Percentiles rank a stretch among this genome's conserved stretches.
Evolutionary conservation across 1,140 invertebrate genomes (phyloP).

Genomic region (Drosophila takahashii): DNA sequence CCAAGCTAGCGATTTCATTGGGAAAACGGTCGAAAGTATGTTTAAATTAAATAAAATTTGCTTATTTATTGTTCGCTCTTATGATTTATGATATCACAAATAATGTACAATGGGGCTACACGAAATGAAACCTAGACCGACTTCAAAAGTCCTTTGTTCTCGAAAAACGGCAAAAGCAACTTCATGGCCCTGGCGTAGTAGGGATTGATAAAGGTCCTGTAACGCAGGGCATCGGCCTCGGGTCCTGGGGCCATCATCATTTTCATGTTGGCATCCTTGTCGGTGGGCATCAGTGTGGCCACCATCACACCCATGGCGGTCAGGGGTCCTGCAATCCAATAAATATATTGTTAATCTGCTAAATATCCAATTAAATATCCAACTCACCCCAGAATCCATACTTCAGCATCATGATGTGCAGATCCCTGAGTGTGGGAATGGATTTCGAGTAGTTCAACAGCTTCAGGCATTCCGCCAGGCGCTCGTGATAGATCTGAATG

Average conservation of each 20-base stretch:
- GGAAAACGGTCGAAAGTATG: not conserved
- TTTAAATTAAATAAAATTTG: conserved; percentile 4
- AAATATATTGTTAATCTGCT: not conserved
- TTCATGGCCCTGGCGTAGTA: conserved; percentile 52
- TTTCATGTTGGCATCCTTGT: conserved; percentile 65
- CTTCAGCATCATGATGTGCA: conserved; percentile 64
- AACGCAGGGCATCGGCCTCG: conserved; percentile 51
- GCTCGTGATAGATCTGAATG: conserved; percentile 66
- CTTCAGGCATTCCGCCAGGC: conserved; percentile 53
- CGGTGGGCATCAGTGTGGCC: conserved; percentile 43
- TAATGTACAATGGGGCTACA: conserved; percentile 2
- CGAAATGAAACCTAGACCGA: not conserved
- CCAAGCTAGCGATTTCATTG: not conserved
- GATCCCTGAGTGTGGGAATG: conserved; percentile 54
- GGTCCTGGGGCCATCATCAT: conserved; percentile 56
- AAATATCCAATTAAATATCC: not conserved
- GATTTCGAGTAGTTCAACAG: conserved; percentile 56
- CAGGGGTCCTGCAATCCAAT: conserved; percentile 25
- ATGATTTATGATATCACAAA: conserved; percentile 44
- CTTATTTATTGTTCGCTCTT: conserved; percentile 24
- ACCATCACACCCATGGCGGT: conserved; percentile 41
- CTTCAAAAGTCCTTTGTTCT: conserved; percentile 53
- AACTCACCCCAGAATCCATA: conserved; percentile 62
- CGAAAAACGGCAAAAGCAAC: conserved; percentile 55
- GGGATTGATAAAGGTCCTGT: conserved; percentile 45